Percentiles rank a stretch among this genome's conserved stretches.
These are phyloP conservation scores for Synanthedon formicaeformis DNA, from an alignment of 2,888 invertebrate genomes.

Conservation along the genomic window DNA sequence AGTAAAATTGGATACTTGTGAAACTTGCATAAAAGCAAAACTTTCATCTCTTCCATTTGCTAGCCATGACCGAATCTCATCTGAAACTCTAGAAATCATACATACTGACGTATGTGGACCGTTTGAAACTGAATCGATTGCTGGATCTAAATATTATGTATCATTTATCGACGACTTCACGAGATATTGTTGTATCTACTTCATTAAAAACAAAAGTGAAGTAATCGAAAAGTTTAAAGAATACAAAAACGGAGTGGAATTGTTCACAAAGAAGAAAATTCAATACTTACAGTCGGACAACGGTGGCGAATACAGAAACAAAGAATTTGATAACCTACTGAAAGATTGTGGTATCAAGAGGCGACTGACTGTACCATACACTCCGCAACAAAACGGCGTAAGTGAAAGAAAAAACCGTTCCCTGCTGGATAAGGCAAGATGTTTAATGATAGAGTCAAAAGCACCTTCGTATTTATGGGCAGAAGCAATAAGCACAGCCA, in stretches of 20 bases:
- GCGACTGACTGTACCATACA: no score
- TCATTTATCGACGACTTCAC: no score
- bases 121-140: neutral
- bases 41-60: slow-evolving; percentile 1
- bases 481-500: no score
- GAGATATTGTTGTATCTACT: no score
- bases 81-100: slow-evolving; percentile 3
- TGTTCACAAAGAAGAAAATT: slow-evolving; percentile 2
- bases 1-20: slow-evolving; percentile 1
- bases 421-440: no score
- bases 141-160: no score
- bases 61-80: neutral
- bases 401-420: no score
- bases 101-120: slow-evolving; percentile 7
- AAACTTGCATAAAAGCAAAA: slow-evolving; percentile 4
- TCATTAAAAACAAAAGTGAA: slow-evolving; percentile 3
- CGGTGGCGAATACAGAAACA: slow-evolving; percentile 3
- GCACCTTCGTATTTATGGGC: no score
- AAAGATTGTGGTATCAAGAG: neutral
- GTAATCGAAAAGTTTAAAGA: slow-evolving; percentile 5
- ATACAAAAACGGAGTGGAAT: slow-evolving; percentile 4
- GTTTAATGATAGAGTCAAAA: no score
- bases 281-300: slow-evolving; percentile 4
- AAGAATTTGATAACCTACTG: slow-evolving; percentile 1
- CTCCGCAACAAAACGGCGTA: no score